These are phyloP conservation scores for Agapornis canus DNA, from an alignment of 2,797 vertebrate species.

Conservation along the genomic window DNA sequence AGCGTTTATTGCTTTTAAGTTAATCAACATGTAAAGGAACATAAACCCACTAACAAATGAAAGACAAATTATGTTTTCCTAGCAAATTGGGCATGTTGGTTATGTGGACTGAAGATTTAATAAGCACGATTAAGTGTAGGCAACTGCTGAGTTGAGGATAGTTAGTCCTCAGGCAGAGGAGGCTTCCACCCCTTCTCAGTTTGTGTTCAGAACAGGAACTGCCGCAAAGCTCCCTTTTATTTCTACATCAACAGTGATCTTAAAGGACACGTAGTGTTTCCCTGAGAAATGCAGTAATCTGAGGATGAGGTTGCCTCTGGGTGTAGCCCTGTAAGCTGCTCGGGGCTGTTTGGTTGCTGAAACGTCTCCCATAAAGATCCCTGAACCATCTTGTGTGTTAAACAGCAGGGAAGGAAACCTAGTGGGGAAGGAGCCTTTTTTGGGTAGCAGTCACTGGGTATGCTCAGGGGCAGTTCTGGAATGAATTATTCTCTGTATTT, in stretches of 20 bases:
- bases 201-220: neutral
- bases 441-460: neutral
- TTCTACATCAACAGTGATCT: neutral
- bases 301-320: neutral
- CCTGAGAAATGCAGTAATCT: neutral
- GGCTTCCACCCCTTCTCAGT: neutral
- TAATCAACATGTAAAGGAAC: neutral
- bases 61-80: conserved; percentile 19
- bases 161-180: neutral
- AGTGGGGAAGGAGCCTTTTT: neutral
- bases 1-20: neutral
- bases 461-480: neutral
- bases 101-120: neutral
- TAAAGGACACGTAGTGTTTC: neutral
- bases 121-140: neutral
- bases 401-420: neutral
- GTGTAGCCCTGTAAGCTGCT: neutral
- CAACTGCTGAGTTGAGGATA: neutral
- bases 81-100: neutral
- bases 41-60: neutral
- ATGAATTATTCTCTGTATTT: neutral
- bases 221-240: neutral
- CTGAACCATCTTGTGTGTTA: neutral
- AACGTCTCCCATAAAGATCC: neutral
- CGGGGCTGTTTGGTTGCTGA: neutral